Evolutionary conservation across 1,140 invertebrate genomes (phyloP), one percentile per base, ranked within the genome.

Genomic region (Gryon sp.): DNA sequence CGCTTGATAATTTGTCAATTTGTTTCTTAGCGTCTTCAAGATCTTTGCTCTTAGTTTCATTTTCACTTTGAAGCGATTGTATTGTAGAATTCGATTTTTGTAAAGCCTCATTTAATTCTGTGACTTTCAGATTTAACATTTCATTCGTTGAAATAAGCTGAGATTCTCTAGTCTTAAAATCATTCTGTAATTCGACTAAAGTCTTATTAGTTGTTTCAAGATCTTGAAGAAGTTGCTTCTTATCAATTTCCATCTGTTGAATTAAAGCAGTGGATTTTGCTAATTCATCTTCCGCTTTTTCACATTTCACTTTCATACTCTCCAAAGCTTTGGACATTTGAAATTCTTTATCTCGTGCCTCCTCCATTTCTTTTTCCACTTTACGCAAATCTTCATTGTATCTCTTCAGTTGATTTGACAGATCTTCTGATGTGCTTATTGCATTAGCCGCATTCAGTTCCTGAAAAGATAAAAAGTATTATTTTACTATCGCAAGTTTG

Each of bases 291-390:
- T 83, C 72, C 0, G 19, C 52, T 18, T 41, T 80, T 9, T 65
- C 72, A 2, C 83, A 26, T 72, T 86, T 86, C n/a, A n/a, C 41
- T 88, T 75, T 80, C 45, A 72, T 50, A 43, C 40, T 69, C 52
- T 83, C 83, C 15, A 91, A 16, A 6, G 84, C 79, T 75, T 85
- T 85, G 82, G 90, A 85, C 40, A 89, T 72, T 63, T 90, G 87
- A 11, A 83, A 83, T 20, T 89, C 82, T 80, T 90, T 90, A 50
- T 90, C 86, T 57, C 86, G 87, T 24, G 84, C 72, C 79, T 87
- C 83, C 41, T 90, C 87, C 6, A 92, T 74, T 66, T 92, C 91
- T 60, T 88, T 87, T 41, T 90, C 82, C 78, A 89, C 88, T 46
- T 87, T 86, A 45, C 89, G 83, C 43, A 90, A 86, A 53, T 91